These are phyloP conservation scores for Branchinecta lindahli DNA, from an alignment of 1,140 invertebrate genomes.

Conservation along the genomic window DNA sequence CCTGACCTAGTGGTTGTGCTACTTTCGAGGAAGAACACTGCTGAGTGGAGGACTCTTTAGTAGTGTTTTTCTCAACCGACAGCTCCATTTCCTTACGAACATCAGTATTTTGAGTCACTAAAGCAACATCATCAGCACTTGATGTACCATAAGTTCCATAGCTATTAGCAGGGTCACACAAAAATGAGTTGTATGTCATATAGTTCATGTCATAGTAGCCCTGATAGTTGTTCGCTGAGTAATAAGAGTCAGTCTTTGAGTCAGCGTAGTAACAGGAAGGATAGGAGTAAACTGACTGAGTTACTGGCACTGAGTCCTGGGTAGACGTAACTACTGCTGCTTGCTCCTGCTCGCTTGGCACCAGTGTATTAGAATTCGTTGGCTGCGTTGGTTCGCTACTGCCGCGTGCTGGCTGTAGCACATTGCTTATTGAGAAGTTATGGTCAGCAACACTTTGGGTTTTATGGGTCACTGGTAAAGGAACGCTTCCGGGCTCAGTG, in stretches of 20 bases:
- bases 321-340: neutral
- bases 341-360: neutral
- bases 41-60: too few species aligned
- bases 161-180: too few species aligned
- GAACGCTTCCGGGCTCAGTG: too few species aligned
- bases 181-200: too few species aligned
- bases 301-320: neutral
- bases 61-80: too few species aligned
- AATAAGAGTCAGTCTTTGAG: neutral
- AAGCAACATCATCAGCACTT: too few species aligned
- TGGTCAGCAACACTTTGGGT: neutral
- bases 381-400: neutral
- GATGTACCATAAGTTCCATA: too few species aligned
- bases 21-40: too few species aligned
- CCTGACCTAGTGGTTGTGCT: too few species aligned
- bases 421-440: neutral
- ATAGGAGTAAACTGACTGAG: neutral
- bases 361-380: neutral
- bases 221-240: neutral
- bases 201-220: neutral
- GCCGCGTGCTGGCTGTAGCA: neutral
- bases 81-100: too few species aligned
- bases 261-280: neutral
- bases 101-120: too few species aligned
- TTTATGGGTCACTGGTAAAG: too few species aligned